Evolutionary conservation across 2,113 vertebrate genomes (phyloP), one percentile per base, ranked within the genome.

Genomic region (Pelmatolapia mariae): DNA sequence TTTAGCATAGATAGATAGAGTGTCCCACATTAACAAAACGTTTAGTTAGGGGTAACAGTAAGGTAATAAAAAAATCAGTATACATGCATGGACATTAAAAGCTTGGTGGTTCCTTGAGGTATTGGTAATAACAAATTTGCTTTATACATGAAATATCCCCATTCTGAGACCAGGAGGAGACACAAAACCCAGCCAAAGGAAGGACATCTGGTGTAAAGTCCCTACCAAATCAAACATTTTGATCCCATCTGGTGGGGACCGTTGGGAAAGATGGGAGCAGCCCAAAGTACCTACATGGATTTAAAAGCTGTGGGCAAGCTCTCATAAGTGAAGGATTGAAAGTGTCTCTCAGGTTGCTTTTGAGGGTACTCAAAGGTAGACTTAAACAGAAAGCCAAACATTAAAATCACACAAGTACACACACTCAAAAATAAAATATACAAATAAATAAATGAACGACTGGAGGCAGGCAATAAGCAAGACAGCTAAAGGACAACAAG

Each of bases 361-460:
- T 9, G 0, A 38, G 36, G 63, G 63, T 15, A 6, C 36, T 68
- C 36, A 24, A 40, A 68, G 36, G 36, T 40, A 68, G 63, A 68
- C n/a, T 68, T 40, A 68, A 15, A 68, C 7, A 4, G 63, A 68
- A 24, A 22, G 7, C n/a, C 36, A 73, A 43, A 43, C 22, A 43
- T 73, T 43, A 73, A 73, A 73, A 26, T 73, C n/a, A 73, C 66
- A 71, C 66, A 73, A 43, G 22, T 43, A 45, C 63, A 68, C 5
- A 68, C 36, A 40, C 7, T 15, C 36, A 68, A 0, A 68, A 68
- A 68, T 9, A 40, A 6, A 68, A 3, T 6, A 40, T 0, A 40
- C 63, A 40, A 40, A 40, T 40, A 68, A 24, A 68, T 68, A 6
- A 68, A 68, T 24, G 5, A 68, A 40, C 5, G 1, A 68, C 63